These are phyloP conservation scores for Agonum fuliginosum DNA, from an alignment of 2,888 invertebrate genomes.

Conservation along the genomic window DNA sequence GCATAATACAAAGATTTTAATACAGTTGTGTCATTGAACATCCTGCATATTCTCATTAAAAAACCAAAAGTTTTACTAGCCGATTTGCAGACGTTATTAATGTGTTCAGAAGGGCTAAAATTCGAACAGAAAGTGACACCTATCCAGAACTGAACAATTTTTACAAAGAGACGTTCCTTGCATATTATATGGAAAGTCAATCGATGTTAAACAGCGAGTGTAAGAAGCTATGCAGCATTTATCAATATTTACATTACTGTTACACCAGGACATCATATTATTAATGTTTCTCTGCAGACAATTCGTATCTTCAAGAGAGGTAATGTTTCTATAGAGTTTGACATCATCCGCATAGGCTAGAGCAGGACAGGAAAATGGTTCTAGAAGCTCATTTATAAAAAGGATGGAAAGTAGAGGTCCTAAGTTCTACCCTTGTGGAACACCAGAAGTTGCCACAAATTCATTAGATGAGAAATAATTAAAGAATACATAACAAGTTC, in stretches of 20 bases:
- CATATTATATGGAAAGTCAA: too few species aligned
- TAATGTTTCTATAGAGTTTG: not conserved
- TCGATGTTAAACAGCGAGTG: too few species aligned
- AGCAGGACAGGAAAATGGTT: not conserved
- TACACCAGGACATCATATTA: not conserved
- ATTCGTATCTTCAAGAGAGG: not conserved
- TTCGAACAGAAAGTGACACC: not conserved
- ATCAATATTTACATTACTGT: not conserved
- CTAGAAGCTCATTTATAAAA: not conserved
- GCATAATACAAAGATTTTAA: not conserved
- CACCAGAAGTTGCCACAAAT: not conserved
- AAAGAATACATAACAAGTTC: not conserved
- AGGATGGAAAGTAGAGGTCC: not conserved
- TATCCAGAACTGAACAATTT: not conserved
- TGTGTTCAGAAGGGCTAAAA: not conserved
- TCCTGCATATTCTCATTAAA: not conserved
- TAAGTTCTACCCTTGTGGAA: not conserved
- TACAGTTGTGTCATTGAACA: too few species aligned
- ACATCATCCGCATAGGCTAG: not conserved
- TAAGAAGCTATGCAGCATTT: too few species aligned
- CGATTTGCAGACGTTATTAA: not conserved
- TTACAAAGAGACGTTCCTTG: too few species aligned
- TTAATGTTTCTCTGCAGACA: not conserved
- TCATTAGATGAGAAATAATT: not conserved
- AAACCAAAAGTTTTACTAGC: not conserved